A percentile compares a stretch with the other conserved stretches of the same genome.
phyloP scores from a whole-genome alignment of 1,140 invertebrate genomes.

The Maconellicoccus hirsutus region DNA sequence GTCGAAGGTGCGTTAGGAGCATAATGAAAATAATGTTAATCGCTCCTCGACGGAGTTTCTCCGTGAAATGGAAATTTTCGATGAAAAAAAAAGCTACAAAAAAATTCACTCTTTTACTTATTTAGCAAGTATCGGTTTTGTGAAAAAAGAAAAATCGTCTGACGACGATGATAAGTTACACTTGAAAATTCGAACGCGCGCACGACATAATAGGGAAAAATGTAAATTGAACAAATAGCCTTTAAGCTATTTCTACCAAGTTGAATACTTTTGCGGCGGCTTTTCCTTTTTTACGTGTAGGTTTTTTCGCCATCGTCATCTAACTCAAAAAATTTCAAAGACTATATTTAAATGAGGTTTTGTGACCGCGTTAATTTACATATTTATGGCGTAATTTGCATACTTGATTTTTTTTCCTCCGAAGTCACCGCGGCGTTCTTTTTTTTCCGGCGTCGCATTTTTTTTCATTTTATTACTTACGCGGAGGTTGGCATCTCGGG shows the following conservation, averaged over 20 bases:
- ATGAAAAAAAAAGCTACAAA: too few species aligned
- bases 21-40: too few species aligned
- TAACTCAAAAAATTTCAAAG: constrained; percentile 17
- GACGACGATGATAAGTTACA: background rate
- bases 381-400: constrained; percentile 17
- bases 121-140: background rate
- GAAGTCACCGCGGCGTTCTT: too few species aligned
- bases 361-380: background rate
- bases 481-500: too few species aligned
- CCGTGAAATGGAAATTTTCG: too few species aligned
- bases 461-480: too few species aligned
- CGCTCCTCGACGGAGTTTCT: too few species aligned
- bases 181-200: too few species aligned
- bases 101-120: too few species aligned
- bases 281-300: background rate
- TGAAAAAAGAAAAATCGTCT: background rate
- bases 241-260: background rate
- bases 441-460: too few species aligned
- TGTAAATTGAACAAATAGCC: constrained; percentile 5
- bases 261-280: background rate
- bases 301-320: background rate
- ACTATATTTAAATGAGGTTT: constrained; percentile 19
- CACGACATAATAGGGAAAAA: background rate
- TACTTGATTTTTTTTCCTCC: background rate
- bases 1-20: too few species aligned